Percentiles rank a stretch among this genome's conserved stretches.
Evolutionary conservation across 1,140 invertebrate genomes (phyloP).

Genomic region (Microplitis mediator): DNA sequence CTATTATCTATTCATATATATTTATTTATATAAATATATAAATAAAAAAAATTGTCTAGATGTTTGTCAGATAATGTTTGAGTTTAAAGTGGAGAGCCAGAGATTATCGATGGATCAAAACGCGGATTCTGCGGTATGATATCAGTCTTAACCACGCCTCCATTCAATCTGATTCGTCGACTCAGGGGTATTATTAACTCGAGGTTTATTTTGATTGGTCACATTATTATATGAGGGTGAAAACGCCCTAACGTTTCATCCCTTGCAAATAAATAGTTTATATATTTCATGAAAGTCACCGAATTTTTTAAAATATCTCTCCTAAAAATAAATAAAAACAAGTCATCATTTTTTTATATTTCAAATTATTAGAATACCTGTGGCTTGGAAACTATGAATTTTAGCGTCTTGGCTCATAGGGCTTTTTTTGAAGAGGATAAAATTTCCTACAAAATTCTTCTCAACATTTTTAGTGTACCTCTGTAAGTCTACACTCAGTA

Average conservation of each 20-base stretch:
- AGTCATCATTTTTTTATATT: too few relatives aligned
- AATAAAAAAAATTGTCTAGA: not conserved
- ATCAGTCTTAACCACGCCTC: not conserved
- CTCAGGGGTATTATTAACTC: not conserved
- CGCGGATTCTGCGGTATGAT: not conserved
- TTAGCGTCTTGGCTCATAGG: too few relatives aligned
- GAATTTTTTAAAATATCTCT: not conserved
- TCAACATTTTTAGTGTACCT: too few relatives aligned
- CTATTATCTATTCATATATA: too few relatives aligned
- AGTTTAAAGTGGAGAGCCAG: not conserved
- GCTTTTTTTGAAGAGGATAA: too few relatives aligned
- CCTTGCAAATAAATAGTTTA: too few relatives aligned
- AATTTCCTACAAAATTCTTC: too few relatives aligned
- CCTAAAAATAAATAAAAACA: too few relatives aligned
- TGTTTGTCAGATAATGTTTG: slow-evolving; percentile 4
- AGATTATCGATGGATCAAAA: slow-evolving; percentile 2
- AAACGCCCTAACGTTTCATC: not conserved
- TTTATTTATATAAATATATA: too few relatives aligned
- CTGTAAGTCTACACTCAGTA: too few relatives aligned
- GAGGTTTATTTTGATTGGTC: not conserved
- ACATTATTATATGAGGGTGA: not conserved
- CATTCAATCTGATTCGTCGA: not conserved
- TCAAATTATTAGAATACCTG: too few relatives aligned
- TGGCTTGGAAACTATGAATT: too few relatives aligned
- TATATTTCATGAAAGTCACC: not conserved